Evolutionary conservation across 2,797 vertebrate genomes (phyloP), one percentile per base, ranked within the genome.

Genomic region (Hippopotamyrus pictus): DNA sequence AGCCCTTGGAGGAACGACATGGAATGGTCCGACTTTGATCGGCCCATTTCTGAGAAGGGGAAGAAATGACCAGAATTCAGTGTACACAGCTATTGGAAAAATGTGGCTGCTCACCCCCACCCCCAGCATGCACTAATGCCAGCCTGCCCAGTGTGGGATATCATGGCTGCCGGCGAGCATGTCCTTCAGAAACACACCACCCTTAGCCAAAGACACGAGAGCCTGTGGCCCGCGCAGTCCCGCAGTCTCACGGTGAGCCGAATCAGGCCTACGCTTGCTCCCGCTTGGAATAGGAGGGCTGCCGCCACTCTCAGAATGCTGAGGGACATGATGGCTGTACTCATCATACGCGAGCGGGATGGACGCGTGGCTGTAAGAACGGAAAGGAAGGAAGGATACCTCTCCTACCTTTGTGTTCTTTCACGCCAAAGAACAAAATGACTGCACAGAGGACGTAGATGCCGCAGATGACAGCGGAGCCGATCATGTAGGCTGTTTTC

Each of bases 401-500:
- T 11, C 0, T 22, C 93, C 93, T 92, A 99, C 98, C 97, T 96
- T 96, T 95, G 90, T 92, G 95, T 90, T 99, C 98, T 91, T 90
- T 95, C 25, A 99, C 98, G 0, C 98, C 98, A 14, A 96, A 86
- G 6, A 95, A 95, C 85, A 99, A 92, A 90, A 98, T 91, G 2
- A 92, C 0, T 0, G 97, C 97, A 3, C 98, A 99, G 89, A 98
- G 17, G 65, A 99, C 0, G 19, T 99, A 99, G 93, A 99, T 97
- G 41, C 95, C 92, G 87, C 94, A 95, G 11, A 99, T 98, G 93
- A 97, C 97, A 0, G 96, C 97, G 0, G 98, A 98, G 0, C 98
- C 97, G 0, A 97, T 91, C 96, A 98, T 92, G 94, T 99, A 99
- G 0, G 97, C 97, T 0, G 94, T 94, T 93, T 96, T 98, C 98